Evolutionary conservation across 1,140 invertebrate species (phyloP), one percentile per base, ranked within the genome.

Genomic region (Macrobrachium nipponense): DNA sequence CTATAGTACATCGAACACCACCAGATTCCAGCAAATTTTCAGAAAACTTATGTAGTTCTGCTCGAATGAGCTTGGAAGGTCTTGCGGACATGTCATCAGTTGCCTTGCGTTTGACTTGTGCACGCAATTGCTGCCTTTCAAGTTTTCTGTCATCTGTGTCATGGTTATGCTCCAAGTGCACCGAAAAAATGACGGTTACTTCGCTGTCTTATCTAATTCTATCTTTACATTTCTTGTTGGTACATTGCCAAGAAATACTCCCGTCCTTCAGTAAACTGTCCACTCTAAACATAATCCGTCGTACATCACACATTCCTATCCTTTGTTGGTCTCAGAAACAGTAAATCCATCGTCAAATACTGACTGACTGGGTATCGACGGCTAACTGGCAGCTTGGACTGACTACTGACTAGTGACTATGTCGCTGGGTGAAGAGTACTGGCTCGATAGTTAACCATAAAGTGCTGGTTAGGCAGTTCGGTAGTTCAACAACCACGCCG

Each of bases 171-270:
- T 73, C 70, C 70, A 73, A 20, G 2, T 73, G 70, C 43, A 73
- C 70, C 70, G 70, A 12, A 36, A 73, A 15, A 73, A 27, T 73
- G 70, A 23, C 18, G 44, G 70, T 23, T 23, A 73, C 17, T 27
- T 23, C 23, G 70, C 70, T 27, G 70, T 73, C 70, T 73, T 2
- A 51, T 27, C 27, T 23, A 73, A 73, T 7, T 27, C 70, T 73
- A 73, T 23, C 70, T 72, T 72, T 23, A 72, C 68, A 72, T 72
- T 72, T 72, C 68, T 72, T 72, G 68, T 72, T 72, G 68, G 68
- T 72, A 72, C 20, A 72, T 15, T 8, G 20, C 68, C 68, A 72
- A 72, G 68, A 72, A 72, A 72, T 72, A 20, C 68, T 5, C 36
- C 36, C 68, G 20, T 20, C 68, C 20, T 15, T 72, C 68, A 72